These are phyloP conservation scores for Sardinella longiceps DNA, from an alignment of 2,797 vertebrate genomes.

Conservation along the genomic window DNA sequence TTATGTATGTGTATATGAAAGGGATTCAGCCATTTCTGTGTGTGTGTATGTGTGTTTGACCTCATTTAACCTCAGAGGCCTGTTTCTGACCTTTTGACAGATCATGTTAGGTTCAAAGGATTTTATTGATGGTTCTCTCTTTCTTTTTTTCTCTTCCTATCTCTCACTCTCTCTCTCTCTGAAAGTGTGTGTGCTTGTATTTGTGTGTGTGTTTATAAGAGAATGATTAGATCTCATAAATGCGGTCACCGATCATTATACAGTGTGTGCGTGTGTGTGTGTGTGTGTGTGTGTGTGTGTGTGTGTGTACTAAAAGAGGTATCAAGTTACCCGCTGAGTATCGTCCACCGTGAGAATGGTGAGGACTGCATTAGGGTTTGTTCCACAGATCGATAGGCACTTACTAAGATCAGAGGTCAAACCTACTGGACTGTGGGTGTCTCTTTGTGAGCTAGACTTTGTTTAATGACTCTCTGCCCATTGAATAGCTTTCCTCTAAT, in stretches of 20 bases:
- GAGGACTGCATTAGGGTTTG: not conserved
- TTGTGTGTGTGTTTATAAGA: not conserved
- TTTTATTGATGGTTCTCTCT: not conserved
- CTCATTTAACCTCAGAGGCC: not conserved
- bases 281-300: not conserved
- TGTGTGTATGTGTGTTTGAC: not conserved
- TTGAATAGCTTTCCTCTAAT: not conserved
- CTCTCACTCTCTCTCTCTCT: not conserved
- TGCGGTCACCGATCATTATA: not conserved
- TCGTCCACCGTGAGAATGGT: not conserved
- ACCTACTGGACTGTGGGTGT: not conserved
- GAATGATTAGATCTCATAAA: too few relatives aligned
- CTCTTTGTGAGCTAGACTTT: not conserved
- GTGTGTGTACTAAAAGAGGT: not conserved
- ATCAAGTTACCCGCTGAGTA: not conserved
- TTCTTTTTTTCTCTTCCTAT: too few relatives aligned
- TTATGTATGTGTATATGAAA: not conserved
- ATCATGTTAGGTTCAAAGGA: constrained; percentile 1
- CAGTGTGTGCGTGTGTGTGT: not conserved
- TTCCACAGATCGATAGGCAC: constrained; percentile 11
- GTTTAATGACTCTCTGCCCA: not conserved
- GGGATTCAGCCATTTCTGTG: not conserved
- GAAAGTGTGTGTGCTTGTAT: not conserved
- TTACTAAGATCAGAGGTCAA: not conserved
- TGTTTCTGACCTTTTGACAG: not conserved